Conservation (phyloP, 2,797 vertebrate species). For the Mionectes olivaceus region DNA sequence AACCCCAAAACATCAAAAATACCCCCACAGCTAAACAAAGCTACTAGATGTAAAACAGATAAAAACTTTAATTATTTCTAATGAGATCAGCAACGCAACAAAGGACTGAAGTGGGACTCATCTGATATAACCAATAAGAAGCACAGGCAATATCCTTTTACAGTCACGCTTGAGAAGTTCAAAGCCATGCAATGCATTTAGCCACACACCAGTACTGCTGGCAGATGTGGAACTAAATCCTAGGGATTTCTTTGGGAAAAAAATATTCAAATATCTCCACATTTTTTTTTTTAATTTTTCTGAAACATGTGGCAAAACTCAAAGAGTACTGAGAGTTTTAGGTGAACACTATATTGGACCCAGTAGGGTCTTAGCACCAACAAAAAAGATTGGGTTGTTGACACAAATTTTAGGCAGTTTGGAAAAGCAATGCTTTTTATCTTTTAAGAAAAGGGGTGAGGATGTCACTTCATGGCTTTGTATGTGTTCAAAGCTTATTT, state of each 20-base stretch:
- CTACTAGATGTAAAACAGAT: neutral
- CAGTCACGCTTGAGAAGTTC: neutral
- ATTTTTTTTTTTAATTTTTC: neutral
- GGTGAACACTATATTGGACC: neutral
- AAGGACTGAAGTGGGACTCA: neutral
- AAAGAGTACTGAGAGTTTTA: neutral
- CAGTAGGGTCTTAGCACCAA: neutral
- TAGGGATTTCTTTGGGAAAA: neutral
- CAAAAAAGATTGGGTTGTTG: neutral
- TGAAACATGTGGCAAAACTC: neutral
- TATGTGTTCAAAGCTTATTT: neutral
- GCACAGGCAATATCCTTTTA: neutral
- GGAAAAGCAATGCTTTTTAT: neutral
- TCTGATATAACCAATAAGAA: slow-evolving; percentile 10
- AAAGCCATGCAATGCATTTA: neutral
- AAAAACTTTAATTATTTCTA: slow-evolving; percentile 48
- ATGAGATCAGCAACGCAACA: slow-evolving; percentile 24
- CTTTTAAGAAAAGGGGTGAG: neutral
- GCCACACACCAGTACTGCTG: neutral
- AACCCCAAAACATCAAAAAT: neutral
- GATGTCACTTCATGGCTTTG: neutral
- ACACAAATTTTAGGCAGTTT: neutral
- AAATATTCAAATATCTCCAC: neutral
- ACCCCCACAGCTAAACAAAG: neutral
- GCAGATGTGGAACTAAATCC: slow-evolving; percentile 1